These are phyloP conservation scores for Calliopum simillimum DNA, from an alignment of 2,888 invertebrate species.

Conservation along the genomic window DNA sequence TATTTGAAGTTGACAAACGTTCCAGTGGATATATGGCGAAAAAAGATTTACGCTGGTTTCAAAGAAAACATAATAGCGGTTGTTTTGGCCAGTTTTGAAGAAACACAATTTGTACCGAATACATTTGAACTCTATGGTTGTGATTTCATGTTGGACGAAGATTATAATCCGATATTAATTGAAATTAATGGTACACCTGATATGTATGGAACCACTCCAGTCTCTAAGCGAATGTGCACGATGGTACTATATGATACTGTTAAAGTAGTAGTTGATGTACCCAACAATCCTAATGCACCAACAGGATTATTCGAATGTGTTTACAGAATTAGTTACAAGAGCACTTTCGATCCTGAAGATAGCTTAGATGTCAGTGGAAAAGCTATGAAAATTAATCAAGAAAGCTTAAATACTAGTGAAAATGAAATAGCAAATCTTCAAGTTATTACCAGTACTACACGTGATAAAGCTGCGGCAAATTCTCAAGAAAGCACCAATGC, in stretches of 20 bases:
- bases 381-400: no score
- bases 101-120: slow-evolving; percentile 75
- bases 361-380: slow-evolving; percentile 41
- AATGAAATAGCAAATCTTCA: no score
- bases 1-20: slow-evolving; percentile 55
- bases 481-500: no score
- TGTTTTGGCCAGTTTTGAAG: slow-evolving; percentile 80
- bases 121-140: slow-evolving; percentile 92
- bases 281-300: slow-evolving; percentile 61
- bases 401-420: no score
- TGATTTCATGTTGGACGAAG: slow-evolving; percentile 89
- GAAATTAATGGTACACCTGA: slow-evolving; percentile 93
- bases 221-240: slow-evolving; percentile 85
- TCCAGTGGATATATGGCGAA: slow-evolving; percentile 72
- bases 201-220: slow-evolving; percentile 81
- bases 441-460: no score
- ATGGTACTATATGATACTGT: no score
- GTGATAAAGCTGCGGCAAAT: no score
- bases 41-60: slow-evolving; percentile 82
- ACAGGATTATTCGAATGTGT: slow-evolving; percentile 74
- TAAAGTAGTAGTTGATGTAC: slow-evolving; percentile 75
- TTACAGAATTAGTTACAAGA: slow-evolving; percentile 57
- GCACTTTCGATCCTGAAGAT: slow-evolving; percentile 41
- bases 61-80: slow-evolving; percentile 82
- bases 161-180: slow-evolving; percentile 87